Evolutionary conservation across 2,113 vertebrate species (phyloP), one percentile per base, ranked within the genome.

Genomic region (Elgaria multicarinata): DNA sequence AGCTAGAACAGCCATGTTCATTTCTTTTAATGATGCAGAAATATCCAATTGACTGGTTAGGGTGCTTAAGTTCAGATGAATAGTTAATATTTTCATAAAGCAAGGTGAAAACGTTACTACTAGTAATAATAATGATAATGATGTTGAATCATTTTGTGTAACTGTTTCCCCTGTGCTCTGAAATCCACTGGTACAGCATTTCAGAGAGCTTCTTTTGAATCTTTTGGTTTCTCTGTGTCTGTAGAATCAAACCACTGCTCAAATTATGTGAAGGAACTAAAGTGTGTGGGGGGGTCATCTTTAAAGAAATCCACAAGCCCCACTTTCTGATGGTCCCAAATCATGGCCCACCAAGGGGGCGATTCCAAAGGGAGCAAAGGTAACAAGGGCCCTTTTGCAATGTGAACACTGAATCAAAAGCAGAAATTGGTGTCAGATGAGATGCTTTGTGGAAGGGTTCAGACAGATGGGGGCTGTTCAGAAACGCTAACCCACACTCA

Each of bases 371-470:
- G n/a, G n/a, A n/a, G n/a, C n/a, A n/a, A 44, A 44, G 31, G 31
- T 2, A 53, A 6, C 20, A 7, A 33, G 18, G 66, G 22, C 13
- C 36, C 14, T 18, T 71, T 66, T 24, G 31, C 3, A 18, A 84
- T 22, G 4, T n/a, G 36, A 46, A 10, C 6, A n/a, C 33, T 13
- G 42, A 44, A 12, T 18, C 88, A 94, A 92, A 91, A 7, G 4
- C 24, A 88, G 39, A 91, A 85, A n/a, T 89, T 83, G 91, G 84
- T 76, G 90, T 13, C 58, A 87, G 13, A 88, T 93, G 87, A 86
- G 20, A 69, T 53, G 31, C 69, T 95, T 94, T 91, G 76, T 33
- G 93, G 86, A 90, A 94, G 90, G 90, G 53, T 95, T 88, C 92
- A 88, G 74, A 85, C 87, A 75, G 93, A n/a, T n/a, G n/a, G n/a